phyloP scores from a whole-genome alignment of 2,888 invertebrate genomes.

The Cheilosia variabilis region DNA sequence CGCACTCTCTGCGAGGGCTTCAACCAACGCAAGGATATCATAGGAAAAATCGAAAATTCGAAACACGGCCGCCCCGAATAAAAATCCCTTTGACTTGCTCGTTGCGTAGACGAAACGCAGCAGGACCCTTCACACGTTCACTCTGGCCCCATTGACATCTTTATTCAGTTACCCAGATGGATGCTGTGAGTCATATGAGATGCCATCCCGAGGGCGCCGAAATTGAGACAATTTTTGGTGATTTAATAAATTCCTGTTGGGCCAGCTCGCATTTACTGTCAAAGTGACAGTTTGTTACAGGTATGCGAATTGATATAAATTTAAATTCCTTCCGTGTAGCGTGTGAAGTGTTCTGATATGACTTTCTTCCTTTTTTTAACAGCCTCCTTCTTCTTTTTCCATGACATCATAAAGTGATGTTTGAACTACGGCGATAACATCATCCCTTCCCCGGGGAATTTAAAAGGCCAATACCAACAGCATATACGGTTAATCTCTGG shows the following conservation, averaged over 20 bases:
- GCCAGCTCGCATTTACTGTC: conserved; percentile 65
- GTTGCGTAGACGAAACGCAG: conserved; percentile 16
- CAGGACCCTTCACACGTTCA: conserved; percentile 23
- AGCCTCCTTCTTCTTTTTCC: background rate
- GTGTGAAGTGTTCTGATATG: conserved; percentile 60
- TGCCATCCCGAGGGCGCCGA: conserved; percentile 36
- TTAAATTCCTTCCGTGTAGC: conserved; percentile 59
- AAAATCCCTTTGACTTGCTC: conserved; percentile 41
- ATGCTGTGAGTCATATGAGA: conserved; percentile 25
- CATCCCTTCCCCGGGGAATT: conserved; percentile 30
- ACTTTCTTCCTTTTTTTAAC: conserved; percentile 48
- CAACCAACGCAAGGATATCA: conserved; percentile 12
- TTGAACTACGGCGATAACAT: conserved; percentile 61
- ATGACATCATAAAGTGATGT: conserved; percentile 64
- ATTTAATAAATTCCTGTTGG: conserved; percentile 71
- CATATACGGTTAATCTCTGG: conserved; percentile 53
- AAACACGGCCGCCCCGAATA: conserved; percentile 27
- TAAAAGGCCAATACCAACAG: conserved; percentile 41
- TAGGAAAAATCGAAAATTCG: conserved; percentile 32
- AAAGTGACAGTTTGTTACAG: conserved; percentile 58
- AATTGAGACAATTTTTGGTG: conserved; percentile 68
- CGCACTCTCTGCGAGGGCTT: background rate
- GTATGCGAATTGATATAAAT: conserved; percentile 52
- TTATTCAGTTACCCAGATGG: conserved; percentile 66
- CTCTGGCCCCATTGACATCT: conserved; percentile 41